Evolutionary conservation across 2,113 vertebrate species (phyloP).

Genomic region (Eudyptes chrysolophus): DNA sequence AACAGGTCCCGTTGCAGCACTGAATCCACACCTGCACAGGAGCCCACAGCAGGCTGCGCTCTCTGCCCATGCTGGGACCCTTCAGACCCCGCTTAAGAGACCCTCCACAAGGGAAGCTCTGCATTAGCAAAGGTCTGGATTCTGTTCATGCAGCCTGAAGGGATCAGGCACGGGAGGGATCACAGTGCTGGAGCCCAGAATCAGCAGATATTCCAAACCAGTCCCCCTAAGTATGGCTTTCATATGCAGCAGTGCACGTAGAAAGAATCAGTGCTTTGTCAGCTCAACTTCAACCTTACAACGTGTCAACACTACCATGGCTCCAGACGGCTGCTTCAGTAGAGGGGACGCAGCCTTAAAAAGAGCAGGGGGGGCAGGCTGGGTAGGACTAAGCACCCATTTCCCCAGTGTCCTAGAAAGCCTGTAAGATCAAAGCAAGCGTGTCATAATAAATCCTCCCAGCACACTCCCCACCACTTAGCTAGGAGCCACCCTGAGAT

Average conservation of each 20-base stretch:
- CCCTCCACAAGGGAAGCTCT: not conserved
- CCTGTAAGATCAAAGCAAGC: not conserved
- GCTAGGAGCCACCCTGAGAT: not conserved
- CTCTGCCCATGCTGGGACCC: not conserved
- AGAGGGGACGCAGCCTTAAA: not conserved
- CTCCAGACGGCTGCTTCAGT: not conserved
- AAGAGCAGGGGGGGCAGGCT: accelerated
- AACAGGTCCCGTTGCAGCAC: accelerated
- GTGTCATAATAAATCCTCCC: not conserved
- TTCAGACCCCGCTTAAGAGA: not conserved
- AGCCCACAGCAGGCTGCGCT: not conserved
- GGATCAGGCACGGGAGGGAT: not conserved
- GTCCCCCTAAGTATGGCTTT: not conserved
- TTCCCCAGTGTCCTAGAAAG: not conserved
- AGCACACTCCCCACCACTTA: not conserved
- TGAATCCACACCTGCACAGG: accelerated
- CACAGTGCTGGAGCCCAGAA: not conserved
- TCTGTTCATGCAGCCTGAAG: not conserved
- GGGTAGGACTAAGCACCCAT: not conserved
- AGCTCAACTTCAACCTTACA: not conserved
- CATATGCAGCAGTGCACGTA: accelerated
- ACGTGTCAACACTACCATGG: accelerated
- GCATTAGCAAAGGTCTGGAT: not conserved
- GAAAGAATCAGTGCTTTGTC: not conserved
- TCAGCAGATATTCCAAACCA: not conserved